Evolutionary conservation across 2,888 invertebrate genomes (phyloP), one percentile per base, ranked within the genome.

Genomic region (Limnephilus auricula): DNA sequence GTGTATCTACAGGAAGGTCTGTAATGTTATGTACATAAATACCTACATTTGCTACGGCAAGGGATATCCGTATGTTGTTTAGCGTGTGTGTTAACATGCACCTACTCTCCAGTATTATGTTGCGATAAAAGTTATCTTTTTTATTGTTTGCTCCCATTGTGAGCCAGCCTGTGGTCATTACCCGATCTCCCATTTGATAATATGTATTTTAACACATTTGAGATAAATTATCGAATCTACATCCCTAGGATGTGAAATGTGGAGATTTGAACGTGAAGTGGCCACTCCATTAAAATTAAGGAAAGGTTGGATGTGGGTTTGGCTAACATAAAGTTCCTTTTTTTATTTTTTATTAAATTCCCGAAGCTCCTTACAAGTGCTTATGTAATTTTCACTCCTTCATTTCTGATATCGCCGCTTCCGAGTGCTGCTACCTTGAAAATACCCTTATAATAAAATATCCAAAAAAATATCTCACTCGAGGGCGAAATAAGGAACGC

Each of bases 381-480:
- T 65, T 65, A 18, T 65, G 25, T 65, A 65, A 65, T 65, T 65
- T 25, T 65, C 65, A 65, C n/a, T 65, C 65, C n/a, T 34, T 34
- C 82, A 82, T 84, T 34, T 78, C 87, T 79, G n/a, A 37, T 88
- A 88, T 34, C 65, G 79, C 85, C 13, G 79, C 87, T 32, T 32
- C 87, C 13, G 37, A n/a, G 25, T 78, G 40, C 30, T 34, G 78
- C 78, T 25, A 84, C 65, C 83, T 40, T 30, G 15, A 84, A 82
- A 83, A 83, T 89, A 83, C 82, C 50, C 80, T 83, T 89, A n/a
- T n/a, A 89, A 83, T 80, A 89, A 89, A 65, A 50, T 89, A 89
- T 82, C 45, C 37, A 82, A 82, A 65, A 82, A 82, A 37, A 78
- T 90, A 90, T 90, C 65, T 65, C 83, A 84, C 84, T 84, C 84